A percentile compares a stretch with the other conserved stretches of the same genome.
Conservation (phyloP, 2,888 invertebrate species). For the Halictus ligatus region DNA sequence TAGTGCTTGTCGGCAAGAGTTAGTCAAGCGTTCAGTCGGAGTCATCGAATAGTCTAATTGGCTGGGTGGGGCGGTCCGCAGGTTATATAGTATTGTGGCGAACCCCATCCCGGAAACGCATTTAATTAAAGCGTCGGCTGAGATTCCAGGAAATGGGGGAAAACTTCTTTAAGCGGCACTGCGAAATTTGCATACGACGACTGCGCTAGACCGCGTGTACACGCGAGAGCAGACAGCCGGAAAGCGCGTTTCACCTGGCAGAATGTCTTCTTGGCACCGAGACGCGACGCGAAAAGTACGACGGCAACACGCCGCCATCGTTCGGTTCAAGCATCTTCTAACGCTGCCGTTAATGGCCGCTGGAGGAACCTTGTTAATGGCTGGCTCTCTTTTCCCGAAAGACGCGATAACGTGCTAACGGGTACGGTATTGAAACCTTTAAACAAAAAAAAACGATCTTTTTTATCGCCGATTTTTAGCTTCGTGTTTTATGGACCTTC, state of each 20-base stretch:
- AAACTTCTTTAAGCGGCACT: constrained; percentile 46
- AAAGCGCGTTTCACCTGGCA: not conserved
- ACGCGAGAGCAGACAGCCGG: not conserved
- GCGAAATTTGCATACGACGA: constrained; percentile 45
- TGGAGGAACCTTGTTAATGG: constrained; percentile 26
- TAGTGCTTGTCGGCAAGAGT: constrained; percentile 38
- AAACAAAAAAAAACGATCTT: not conserved
- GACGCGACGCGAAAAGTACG: constrained; percentile 11
- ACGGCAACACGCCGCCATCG: constrained; percentile 9
- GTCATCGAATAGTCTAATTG: constrained; percentile 62
- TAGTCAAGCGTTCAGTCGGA: constrained; percentile 44
- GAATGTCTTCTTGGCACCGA: constrained; percentile 16
- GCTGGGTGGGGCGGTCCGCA: constrained; percentile 46
- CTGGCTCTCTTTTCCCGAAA: not conserved
- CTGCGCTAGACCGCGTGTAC: constrained; percentile 20
- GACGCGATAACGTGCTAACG: constrained; percentile 27
- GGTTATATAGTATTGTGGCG: constrained; percentile 57
- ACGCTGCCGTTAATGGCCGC: constrained; percentile 32
- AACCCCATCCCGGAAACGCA: constrained; percentile 57
- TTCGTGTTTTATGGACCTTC: no score
- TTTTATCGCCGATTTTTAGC: not conserved
- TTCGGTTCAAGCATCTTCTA: constrained; percentile 41
- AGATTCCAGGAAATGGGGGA: constrained; percentile 32
- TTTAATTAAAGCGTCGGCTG: constrained; percentile 62
- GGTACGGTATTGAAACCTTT: not conserved